phyloP scores from a whole-genome alignment of 2,113 vertebrate genomes.

The Platycercus adscitus region DNA sequence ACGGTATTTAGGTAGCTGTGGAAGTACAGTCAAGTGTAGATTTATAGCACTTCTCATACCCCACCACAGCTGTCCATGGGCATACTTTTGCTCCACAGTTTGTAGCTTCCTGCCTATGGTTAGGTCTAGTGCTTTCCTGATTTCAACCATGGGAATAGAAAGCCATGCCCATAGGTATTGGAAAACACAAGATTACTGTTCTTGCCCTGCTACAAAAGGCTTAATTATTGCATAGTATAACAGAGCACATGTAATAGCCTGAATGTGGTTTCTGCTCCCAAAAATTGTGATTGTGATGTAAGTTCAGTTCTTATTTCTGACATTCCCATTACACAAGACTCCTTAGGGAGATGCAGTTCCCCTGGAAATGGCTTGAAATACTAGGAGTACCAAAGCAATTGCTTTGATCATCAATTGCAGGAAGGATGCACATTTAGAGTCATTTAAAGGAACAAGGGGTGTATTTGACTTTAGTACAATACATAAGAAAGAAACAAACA shows the following conservation, averaged over 20 bases:
- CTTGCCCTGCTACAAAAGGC: neutral
- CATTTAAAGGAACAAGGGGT: neutral
- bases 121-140: neutral
- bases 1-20: neutral
- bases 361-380: neutral
- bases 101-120: neutral
- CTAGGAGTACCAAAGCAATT: neutral
- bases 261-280: neutral
- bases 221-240: rapidly evolving
- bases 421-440: neutral
- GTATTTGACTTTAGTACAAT: neutral
- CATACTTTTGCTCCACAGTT: rapidly evolving
- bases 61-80: neutral
- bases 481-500: neutral
- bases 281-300: neutral
- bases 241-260: neutral
- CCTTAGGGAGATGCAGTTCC: neutral
- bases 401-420: neutral
- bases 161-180: neutral
- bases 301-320: neutral
- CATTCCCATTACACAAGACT: neutral
- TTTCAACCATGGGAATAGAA: neutral
- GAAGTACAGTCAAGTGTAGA: rapidly evolving
- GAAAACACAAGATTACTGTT: neutral
- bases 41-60: neutral